Percentiles rank a stretch among this genome's conserved stretches.
Conservation (phyloP, 2,888 invertebrate species). For the Achlya flavicornis region DNA sequence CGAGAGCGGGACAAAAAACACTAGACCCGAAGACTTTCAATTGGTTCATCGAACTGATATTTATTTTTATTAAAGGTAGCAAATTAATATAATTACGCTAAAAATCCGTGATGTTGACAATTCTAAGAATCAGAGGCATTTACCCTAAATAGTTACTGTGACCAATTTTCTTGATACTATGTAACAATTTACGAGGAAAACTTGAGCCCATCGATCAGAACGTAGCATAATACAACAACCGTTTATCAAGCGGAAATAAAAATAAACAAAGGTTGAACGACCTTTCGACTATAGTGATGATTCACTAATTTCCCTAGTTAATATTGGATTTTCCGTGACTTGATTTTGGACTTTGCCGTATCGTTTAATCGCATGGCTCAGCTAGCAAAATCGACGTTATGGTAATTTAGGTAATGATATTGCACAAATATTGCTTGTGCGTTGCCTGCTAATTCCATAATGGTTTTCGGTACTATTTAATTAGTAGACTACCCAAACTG, state of each 20-base stretch:
- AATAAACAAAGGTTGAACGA: constrained; percentile 1
- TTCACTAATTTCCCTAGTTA: neutral
- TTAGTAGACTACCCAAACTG: too few species aligned
- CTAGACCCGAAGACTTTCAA: neutral
- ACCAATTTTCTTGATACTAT: neutral
- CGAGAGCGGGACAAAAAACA: neutral
- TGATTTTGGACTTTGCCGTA: neutral
- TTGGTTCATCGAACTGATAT: neutral
- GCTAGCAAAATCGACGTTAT: neutral
- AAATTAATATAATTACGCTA: too few species aligned
- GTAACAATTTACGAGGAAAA: neutral
- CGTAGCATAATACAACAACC: neutral
- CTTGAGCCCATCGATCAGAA: neutral
- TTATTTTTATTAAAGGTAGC: too few species aligned
- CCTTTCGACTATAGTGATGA: neutral
- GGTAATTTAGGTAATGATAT: too few species aligned
- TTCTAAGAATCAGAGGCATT: neutral
- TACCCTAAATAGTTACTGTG: neutral
- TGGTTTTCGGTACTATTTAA: too few species aligned
- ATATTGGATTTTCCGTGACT: neutral
- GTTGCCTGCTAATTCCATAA: too few species aligned
- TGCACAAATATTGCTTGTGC: too few species aligned
- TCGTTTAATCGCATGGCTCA: neutral
- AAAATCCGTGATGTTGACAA: neutral
- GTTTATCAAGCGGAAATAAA: neutral